A percentile compares a stretch with the other conserved stretches of the same genome.
These are phyloP conservation scores for Sitophilus oryzae DNA, from an alignment of 1,140 invertebrate species.

Conservation along the genomic window DNA sequence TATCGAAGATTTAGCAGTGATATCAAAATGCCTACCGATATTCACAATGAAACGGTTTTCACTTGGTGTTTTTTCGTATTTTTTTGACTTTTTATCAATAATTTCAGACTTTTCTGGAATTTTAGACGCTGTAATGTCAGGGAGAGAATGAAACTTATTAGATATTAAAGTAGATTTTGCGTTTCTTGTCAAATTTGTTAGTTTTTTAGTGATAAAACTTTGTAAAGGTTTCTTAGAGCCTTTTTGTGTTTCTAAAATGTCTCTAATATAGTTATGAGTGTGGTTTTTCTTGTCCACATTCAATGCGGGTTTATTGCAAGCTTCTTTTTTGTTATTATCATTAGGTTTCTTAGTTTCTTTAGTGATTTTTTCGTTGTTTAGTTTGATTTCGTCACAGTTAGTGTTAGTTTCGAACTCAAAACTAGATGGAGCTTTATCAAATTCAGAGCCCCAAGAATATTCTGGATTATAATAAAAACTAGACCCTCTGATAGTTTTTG, in stretches of 20 bases:
- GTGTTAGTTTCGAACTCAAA: slow-evolving; percentile 35
- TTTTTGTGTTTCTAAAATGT: slow-evolving; percentile 42
- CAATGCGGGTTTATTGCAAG: background rate
- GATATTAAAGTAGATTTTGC: slow-evolving; percentile 50
- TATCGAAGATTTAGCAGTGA: slow-evolving; percentile 33
- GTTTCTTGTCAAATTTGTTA: slow-evolving; percentile 38
- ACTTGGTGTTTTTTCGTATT: slow-evolving; percentile 38
- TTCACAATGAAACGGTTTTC: slow-evolving; percentile 43
- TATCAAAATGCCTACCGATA: slow-evolving; percentile 42
- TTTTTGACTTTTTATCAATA: slow-evolving; percentile 58
- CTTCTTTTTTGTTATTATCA: slow-evolving; percentile 6
- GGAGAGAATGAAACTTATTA: slow-evolving; percentile 62
- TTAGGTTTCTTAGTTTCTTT: slow-evolving; percentile 10
- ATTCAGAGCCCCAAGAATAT: slow-evolving; percentile 13
- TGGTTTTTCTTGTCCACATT: slow-evolving; percentile 30
- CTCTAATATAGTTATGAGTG: slow-evolving; percentile 42
- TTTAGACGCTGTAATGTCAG: slow-evolving; percentile 60
- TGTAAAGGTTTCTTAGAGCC: slow-evolving; percentile 41
- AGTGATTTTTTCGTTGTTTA: slow-evolving; percentile 34
- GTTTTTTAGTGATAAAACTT: slow-evolving; percentile 40
- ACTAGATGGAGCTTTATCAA: slow-evolving; percentile 20
- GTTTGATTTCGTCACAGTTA: slow-evolving; percentile 38
- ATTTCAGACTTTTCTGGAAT: slow-evolving; percentile 58
- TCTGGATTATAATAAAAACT: slow-evolving; percentile 30
- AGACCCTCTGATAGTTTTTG: slow-evolving; percentile 37